Conservation (phyloP, 1,140 invertebrate species). For the Trialeurodes vaporariorum region DNA sequence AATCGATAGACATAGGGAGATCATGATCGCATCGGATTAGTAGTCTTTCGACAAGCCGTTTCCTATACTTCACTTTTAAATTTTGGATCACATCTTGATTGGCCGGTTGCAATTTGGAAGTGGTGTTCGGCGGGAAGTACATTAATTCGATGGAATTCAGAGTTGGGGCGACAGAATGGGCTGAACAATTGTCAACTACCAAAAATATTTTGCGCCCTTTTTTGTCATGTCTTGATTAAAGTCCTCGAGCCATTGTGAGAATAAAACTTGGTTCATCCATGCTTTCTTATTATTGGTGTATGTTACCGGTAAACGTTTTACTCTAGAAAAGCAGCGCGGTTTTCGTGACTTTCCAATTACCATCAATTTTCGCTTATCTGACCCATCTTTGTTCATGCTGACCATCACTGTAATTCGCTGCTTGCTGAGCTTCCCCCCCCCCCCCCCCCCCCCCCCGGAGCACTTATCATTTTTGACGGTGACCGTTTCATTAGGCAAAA, state of each 20-base stretch:
- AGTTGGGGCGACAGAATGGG: slow-evolving; percentile 19
- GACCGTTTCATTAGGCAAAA: slow-evolving; percentile 29
- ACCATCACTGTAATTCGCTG: slow-evolving; percentile 33
- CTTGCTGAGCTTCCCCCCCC: slow-evolving; percentile 34
- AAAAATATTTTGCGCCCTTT: slow-evolving; percentile 22
- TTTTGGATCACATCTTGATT: slow-evolving; percentile 33
- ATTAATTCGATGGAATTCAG: slow-evolving; percentile 5
- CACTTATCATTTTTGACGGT: slow-evolving; percentile 30
- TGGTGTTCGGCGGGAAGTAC: slow-evolving; percentile 29
- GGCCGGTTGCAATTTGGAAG: slow-evolving; percentile 33
- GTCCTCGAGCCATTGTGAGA: slow-evolving; percentile 22
- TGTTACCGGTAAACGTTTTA: slow-evolving; percentile 25
- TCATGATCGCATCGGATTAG: slow-evolving; percentile 6
- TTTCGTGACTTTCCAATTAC: slow-evolving; percentile 35
- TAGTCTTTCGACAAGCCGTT: slow-evolving; percentile 5
- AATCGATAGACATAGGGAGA: slow-evolving; percentile 1
- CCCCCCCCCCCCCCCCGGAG: no score
- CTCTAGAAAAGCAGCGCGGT: slow-evolving; percentile 35
- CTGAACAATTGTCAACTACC: slow-evolving; percentile 19
- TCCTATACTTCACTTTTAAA: slow-evolving; percentile 14
- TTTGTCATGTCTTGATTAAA: slow-evolving; percentile 22
- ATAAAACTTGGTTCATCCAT: slow-evolving; percentile 35
- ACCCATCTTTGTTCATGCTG: slow-evolving; percentile 30
- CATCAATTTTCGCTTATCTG: slow-evolving; percentile 32
- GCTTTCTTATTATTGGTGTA: slow-evolving; percentile 30